Evolutionary conservation across 1,140 invertebrate genomes (phyloP).

Genomic region (Rhyzopertha dominica): DNA sequence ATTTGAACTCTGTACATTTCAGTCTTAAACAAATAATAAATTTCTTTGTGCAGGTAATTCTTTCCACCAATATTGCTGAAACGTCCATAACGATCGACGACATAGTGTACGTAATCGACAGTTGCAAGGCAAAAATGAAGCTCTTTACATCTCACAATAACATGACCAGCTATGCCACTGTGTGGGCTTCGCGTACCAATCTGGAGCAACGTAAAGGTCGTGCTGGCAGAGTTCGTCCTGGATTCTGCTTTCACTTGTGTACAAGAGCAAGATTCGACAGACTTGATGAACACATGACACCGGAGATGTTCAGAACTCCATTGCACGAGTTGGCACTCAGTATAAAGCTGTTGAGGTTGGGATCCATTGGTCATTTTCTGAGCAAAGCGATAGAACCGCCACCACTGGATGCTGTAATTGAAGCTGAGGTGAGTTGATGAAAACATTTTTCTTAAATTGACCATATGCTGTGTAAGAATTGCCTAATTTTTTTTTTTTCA

Average conservation of each 20-base stretch:
- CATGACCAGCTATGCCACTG: conserved; percentile 90
- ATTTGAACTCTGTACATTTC: no score
- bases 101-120: conserved; percentile 93
- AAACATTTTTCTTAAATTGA: no score
- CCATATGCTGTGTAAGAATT: conserved; percentile 12
- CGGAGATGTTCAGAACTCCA: conserved; percentile 94
- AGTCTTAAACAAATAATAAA: no score
- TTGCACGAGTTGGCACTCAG: conserved; percentile 84
- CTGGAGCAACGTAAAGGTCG: conserved; percentile 85
- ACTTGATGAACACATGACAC: conserved; percentile 86
- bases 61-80: conserved; percentile 90
- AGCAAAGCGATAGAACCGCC: conserved; percentile 92
- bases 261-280: conserved; percentile 65
- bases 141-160: conserved; percentile 94
- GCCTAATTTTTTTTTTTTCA: no score
- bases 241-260: conserved; percentile 87
- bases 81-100: conserved; percentile 96
- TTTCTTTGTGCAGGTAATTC: no score
- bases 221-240: conserved; percentile 82
- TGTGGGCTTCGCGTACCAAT: conserved; percentile 90
- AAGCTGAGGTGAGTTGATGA: conserved; percentile 71
- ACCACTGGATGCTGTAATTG: conserved; percentile 88
- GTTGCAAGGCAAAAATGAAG: conserved; percentile 93
- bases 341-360: conserved; percentile 82
- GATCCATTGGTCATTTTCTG: conserved; percentile 86